phyloP scores from a whole-genome alignment of 2,113 vertebrate genomes.

The Dasyornis broadbenti region DNA sequence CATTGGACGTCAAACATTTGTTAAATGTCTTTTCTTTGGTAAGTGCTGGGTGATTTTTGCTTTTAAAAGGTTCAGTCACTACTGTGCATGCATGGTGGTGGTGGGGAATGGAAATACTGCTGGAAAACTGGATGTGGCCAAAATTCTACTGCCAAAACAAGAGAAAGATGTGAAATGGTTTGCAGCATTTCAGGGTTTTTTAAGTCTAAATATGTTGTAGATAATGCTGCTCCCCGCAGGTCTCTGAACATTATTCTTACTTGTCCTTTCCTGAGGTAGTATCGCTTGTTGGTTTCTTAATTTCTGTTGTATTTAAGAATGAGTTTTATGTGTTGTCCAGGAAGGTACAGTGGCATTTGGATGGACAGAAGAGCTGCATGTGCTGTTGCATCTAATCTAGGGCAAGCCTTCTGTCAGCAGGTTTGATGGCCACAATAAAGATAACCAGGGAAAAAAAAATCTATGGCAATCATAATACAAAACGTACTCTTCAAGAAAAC shows the following conservation, averaged over 20 bases:
- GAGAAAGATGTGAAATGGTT: background rate
- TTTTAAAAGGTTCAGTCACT: background rate
- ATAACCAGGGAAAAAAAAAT: rapidly evolving
- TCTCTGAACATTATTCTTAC: background rate
- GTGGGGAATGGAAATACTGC: background rate
- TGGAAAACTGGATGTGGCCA: background rate
- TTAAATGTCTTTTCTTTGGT: background rate
- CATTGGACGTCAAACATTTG: background rate
- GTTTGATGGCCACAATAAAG: background rate
- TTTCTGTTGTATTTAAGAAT: background rate
- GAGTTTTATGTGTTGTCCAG: background rate
- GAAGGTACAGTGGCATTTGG: background rate
- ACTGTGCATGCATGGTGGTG: rapidly evolving
- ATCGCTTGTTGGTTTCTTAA: background rate
- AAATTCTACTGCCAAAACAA: background rate
- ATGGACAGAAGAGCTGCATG: background rate
- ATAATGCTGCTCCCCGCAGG: background rate
- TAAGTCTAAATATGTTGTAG: background rate
- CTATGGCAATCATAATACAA: background rate
- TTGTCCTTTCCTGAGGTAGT: background rate
- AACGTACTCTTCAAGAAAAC: background rate
- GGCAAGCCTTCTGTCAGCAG: background rate
- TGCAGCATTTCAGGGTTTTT: background rate
- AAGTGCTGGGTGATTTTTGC: background rate
- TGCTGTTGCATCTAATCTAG: background rate